Evolutionary conservation across 2,113 vertebrate genomes (phyloP), one percentile per base, ranked within the genome.

Genomic region (Sinocyclocheilus rhinocerous): DNA sequence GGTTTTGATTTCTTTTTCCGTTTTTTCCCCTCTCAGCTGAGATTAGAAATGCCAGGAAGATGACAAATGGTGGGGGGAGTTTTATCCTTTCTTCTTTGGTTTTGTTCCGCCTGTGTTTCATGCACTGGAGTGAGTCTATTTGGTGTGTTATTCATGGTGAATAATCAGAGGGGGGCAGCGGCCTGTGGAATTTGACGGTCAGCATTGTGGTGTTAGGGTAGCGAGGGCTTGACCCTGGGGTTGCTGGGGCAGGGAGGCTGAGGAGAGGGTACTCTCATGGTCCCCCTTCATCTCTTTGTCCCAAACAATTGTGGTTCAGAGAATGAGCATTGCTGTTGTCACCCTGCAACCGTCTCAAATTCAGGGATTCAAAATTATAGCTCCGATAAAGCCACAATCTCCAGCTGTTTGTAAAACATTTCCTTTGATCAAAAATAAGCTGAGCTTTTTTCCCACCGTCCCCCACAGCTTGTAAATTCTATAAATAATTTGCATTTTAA

Each of bases 121-220:
- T 85, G 63, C 79, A 85, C 79, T 86, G 81, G 10, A 52, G 22
- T 33, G 65, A 85, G 86, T 85, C 77, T 84, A 57, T 89, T 89
- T 82, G 65, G 83, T 50, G 8, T 83, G 57, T 65, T 76, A 42
- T 67, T 45, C 70, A 75, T 81, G 70, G 76, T 81, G 59, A 85
- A 70, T 69, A 18, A 78, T 55, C n/a, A 26, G 81, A 24, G 26
- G n/a, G 69, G 48, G 24, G 42, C 42, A 29, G 26, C 39, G 59
- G 63, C 12, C 86, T 87, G 73, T 86, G 86, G 86, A 89, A 84
- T 89, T 86, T 70, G 69, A 63, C 39, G 26, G 81, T 80, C 86
- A 72, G 84, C 33, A 42, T 48, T 81, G 16, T 8, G 72, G 26
- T 59, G 70, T 81, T 81, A 52, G 59, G 81, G 42, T 69, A 63